phyloP scores from a whole-genome alignment of 2,113 vertebrate genomes.

The Callorhinus ursinus region DNA sequence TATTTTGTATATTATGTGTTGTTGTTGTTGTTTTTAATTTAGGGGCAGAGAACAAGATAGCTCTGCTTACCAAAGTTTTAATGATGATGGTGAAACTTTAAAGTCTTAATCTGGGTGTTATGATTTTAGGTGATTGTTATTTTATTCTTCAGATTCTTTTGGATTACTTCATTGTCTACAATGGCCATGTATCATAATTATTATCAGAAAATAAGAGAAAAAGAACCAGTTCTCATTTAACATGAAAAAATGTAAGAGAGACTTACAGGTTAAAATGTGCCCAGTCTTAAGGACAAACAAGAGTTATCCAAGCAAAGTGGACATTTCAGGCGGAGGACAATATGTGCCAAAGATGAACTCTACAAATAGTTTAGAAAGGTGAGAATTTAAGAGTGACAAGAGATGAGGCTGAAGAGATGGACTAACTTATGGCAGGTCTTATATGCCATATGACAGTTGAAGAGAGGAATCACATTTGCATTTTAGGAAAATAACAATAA shows the following conservation, averaged over 20 bases:
- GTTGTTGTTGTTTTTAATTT: background rate
- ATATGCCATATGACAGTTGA: background rate
- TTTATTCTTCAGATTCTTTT: constrained; percentile 6
- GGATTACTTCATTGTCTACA: constrained; percentile 4
- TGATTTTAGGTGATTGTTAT: constrained; percentile 42
- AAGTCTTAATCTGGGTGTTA: background rate
- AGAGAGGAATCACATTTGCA: background rate
- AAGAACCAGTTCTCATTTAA: constrained; percentile 30
- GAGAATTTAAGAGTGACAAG: background rate
- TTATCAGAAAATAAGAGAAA: background rate
- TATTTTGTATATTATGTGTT: too few species aligned
- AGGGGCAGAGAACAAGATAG: background rate
- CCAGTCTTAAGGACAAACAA: background rate
- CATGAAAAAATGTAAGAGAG: background rate
- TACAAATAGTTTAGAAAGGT: background rate
- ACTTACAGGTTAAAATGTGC: constrained; percentile 25
- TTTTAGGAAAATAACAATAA: constrained; percentile 52
- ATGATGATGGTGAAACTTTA: background rate
- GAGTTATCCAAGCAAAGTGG: background rate
- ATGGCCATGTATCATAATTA: background rate
- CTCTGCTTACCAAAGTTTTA: constrained; percentile 44
- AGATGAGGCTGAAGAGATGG: background rate
- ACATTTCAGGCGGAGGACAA: background rate
- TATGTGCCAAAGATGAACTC: background rate
- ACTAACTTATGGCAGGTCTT: background rate